Evolutionary conservation across 2,113 vertebrate species (phyloP).

Genomic region (Otis tarda): DNA sequence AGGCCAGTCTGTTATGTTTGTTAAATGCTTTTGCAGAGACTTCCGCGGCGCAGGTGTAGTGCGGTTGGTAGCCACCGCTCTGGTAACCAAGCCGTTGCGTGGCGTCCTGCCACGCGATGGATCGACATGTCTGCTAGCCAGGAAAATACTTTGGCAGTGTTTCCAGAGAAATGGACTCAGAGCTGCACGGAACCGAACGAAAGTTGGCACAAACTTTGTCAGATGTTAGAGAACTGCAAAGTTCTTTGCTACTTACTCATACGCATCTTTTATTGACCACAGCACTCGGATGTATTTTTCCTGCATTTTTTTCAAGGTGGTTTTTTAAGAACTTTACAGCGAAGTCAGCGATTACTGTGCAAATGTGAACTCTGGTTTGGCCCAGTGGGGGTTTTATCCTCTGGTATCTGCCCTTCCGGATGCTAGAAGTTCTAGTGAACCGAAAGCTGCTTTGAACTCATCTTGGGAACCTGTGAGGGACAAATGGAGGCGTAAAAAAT

Average conservation of each 20-base stretch:
- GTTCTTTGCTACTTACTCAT: background rate
- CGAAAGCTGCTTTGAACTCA: background rate
- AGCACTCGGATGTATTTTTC: background rate
- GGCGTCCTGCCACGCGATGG: accelerated
- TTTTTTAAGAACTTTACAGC: background rate
- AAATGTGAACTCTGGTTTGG: background rate
- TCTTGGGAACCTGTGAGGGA: background rate
- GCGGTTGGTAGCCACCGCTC: background rate
- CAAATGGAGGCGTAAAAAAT: background rate
- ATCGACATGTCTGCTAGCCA: background rate
- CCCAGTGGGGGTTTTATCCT: too few species aligned
- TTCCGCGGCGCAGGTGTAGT: background rate
- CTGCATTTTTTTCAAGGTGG: background rate
- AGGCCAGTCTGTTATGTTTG: accelerated
- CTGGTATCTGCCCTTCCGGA: background rate
- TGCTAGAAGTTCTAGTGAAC: background rate
- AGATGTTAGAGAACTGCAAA: background rate
- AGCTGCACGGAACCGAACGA: background rate
- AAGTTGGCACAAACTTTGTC: background rate
- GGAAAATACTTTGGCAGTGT: background rate
- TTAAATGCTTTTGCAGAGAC: background rate
- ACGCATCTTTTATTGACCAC: accelerated
- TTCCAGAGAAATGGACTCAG: background rate
- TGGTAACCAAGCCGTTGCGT: accelerated
- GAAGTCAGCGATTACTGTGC: background rate